These are phyloP conservation scores for Epirrhoe tristata DNA, from an alignment of 2,888 invertebrate species.

Conservation along the genomic window DNA sequence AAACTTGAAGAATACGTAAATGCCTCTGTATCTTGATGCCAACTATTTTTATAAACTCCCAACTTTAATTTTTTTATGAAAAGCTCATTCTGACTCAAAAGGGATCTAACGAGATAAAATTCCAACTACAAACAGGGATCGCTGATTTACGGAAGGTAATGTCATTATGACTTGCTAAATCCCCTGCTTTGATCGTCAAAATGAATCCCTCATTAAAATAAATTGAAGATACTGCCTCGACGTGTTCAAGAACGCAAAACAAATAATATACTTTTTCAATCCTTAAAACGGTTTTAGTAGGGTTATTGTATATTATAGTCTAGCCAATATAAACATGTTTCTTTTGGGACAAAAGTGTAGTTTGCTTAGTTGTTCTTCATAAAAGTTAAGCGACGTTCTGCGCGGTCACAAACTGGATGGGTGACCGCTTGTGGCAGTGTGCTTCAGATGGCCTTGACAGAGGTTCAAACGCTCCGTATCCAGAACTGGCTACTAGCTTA, in stretches of 20 bases:
- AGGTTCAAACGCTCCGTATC: too few relatives aligned
- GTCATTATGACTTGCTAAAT: slow-evolving; percentile 24
- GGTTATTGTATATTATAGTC: too few relatives aligned
- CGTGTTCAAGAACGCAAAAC: slow-evolving; percentile 20
- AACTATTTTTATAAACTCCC: neutral
- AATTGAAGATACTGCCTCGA: slow-evolving; percentile 47
- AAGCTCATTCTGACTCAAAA: slow-evolving; percentile 7
- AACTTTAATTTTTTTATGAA: slow-evolving; percentile 8
- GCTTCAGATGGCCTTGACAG: too few relatives aligned
- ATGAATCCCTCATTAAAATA: slow-evolving; percentile 54
- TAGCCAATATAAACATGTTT: too few relatives aligned
- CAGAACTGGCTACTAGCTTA: too few relatives aligned
- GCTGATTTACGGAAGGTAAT: slow-evolving; percentile 39
- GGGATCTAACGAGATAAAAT: slow-evolving; percentile 15
- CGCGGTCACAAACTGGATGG: neutral
- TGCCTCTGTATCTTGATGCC: neutral
- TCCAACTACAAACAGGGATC: slow-evolving; percentile 14
- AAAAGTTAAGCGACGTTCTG: too few relatives aligned
- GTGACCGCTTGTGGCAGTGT: too few relatives aligned
- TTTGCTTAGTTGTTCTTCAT: too few relatives aligned
- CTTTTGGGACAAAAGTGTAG: too few relatives aligned
- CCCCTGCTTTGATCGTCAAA: slow-evolving; percentile 32
- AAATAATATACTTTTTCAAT: slow-evolving; percentile 19
- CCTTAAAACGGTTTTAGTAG: too few relatives aligned
- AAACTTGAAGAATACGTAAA: neutral